phyloP scores from a whole-genome alignment of 2,113 vertebrate species.

The Odocoileus hemionus region DNA sequence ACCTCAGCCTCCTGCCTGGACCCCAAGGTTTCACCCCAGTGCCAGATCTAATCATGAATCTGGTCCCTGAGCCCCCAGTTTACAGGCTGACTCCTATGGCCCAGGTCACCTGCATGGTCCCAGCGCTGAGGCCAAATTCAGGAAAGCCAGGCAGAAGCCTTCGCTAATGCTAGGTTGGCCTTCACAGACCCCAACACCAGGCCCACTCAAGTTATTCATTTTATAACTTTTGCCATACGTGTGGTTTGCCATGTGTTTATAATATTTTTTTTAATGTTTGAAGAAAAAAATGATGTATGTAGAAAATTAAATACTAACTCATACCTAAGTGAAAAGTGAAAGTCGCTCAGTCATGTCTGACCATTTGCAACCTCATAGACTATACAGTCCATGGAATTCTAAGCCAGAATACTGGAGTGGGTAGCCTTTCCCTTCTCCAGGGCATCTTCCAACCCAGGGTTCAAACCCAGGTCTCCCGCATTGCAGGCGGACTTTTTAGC shows the following conservation, averaged over 20 bases:
- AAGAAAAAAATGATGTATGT: neutral
- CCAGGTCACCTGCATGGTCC: neutral
- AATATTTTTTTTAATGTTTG: neutral
- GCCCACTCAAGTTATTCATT: neutral
- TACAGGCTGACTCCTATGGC: rapidly evolving
- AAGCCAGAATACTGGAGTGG: neutral
- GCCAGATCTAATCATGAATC: neutral
- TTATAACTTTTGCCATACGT: neutral
- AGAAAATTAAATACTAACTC: neutral
- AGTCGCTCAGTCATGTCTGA: rapidly evolving
- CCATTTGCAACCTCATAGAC: neutral
- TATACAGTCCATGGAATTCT: neutral
- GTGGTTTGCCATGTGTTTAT: neutral
- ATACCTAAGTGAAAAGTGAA: neutral
- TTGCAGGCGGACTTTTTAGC: neutral
- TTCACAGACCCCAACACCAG: neutral
- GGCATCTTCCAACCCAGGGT: neutral
- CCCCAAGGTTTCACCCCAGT: neutral
- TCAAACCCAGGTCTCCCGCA: rapidly evolving
- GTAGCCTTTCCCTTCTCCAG: neutral
- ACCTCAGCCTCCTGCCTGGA: neutral
- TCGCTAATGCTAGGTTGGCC: rapidly evolving
- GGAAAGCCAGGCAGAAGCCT: neutral
- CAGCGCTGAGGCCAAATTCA: rapidly evolving
- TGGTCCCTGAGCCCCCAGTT: neutral